These are phyloP conservation scores for Diogma glabrata DNA, from an alignment of 2,888 invertebrate genomes.

Conservation along the genomic window DNA sequence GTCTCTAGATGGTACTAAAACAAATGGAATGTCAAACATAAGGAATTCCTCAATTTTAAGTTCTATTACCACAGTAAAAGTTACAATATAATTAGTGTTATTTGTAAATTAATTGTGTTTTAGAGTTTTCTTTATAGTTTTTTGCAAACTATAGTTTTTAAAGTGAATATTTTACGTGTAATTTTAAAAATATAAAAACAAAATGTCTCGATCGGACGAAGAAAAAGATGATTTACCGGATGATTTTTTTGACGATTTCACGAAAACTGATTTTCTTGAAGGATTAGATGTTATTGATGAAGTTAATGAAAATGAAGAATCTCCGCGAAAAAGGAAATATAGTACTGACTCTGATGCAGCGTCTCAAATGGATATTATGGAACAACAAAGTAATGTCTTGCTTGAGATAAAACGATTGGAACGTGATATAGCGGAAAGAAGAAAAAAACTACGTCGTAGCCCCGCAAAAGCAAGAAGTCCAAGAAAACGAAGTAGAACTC, in stretches of 20 bases:
- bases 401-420: background rate
- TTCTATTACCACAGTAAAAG: too few species aligned
- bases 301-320: background rate
- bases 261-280: slow-evolving; percentile 6
- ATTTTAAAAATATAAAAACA: too few species aligned
- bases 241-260: slow-evolving; percentile 9
- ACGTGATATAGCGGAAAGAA: slow-evolving; percentile 1
- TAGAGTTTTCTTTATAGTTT: too few species aligned
- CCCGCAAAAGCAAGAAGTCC: background rate
- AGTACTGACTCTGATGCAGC: background rate
- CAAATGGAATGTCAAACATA: too few species aligned
- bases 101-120: too few species aligned
- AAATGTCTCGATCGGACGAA: too few species aligned
- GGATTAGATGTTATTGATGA: slow-evolving; percentile 4
- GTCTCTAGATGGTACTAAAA: too few species aligned
- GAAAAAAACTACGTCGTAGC: slow-evolving; percentile 3
- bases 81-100: too few species aligned
- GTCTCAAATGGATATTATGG: background rate
- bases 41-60: too few species aligned
- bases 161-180: too few species aligned
- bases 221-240: background rate
- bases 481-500: background rate
- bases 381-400: background rate
- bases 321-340: background rate
- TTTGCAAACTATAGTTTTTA: too few species aligned